Evolutionary conservation across 2,888 invertebrate genomes (phyloP).

Genomic region (Hypsopygia costalis): DNA sequence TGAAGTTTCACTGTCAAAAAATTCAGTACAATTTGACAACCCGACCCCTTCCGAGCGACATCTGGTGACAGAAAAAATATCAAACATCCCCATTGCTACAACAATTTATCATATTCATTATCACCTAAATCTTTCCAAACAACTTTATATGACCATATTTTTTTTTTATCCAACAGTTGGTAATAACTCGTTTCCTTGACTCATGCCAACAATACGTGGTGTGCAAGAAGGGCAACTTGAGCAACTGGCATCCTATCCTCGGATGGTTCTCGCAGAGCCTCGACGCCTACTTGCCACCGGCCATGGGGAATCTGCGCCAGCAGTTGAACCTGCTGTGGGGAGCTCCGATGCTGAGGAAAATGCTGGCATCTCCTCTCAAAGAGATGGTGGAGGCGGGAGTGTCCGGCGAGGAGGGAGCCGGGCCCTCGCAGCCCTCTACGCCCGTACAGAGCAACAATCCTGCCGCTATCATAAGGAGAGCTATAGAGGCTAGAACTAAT

Average conservation of each 20-base stretch:
- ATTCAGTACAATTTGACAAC: too few species aligned
- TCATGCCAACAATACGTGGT: slow-evolving; percentile 96
- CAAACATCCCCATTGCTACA: too few species aligned
- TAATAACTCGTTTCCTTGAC: slow-evolving; percentile 91
- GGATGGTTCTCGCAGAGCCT: slow-evolving; percentile 95
- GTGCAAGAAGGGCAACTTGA: slow-evolving; percentile 93
- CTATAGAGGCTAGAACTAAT: slow-evolving; percentile 76
- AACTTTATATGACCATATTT: slow-evolving; percentile 1
- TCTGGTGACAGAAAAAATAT: too few species aligned
- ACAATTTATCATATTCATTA: too few species aligned
- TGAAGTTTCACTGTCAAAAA: too few species aligned
- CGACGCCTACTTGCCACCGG: slow-evolving; percentile 85
- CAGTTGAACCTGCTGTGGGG: slow-evolving; percentile 89
- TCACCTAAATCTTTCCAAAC: too few species aligned
- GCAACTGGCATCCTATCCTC: slow-evolving; percentile 98
- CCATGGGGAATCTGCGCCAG: slow-evolving; percentile 83
- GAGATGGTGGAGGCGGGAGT: slow-evolving; percentile 77
- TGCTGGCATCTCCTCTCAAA: slow-evolving; percentile 63
- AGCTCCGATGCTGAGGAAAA: slow-evolving; percentile 57
- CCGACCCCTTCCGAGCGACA: too few species aligned
- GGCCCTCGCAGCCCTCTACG: slow-evolving; percentile 77
- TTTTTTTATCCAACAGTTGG: slow-evolving; percentile 83
- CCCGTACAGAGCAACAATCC: slow-evolving; percentile 65
- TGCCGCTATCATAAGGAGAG: slow-evolving; percentile 67
- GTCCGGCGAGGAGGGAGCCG: slow-evolving; percentile 64